Percentiles rank a stretch among this genome's conserved stretches.
These are phyloP conservation scores for Orthonevra nobilis DNA, from an alignment of 2,888 invertebrate species.

Conservation along the genomic window DNA sequence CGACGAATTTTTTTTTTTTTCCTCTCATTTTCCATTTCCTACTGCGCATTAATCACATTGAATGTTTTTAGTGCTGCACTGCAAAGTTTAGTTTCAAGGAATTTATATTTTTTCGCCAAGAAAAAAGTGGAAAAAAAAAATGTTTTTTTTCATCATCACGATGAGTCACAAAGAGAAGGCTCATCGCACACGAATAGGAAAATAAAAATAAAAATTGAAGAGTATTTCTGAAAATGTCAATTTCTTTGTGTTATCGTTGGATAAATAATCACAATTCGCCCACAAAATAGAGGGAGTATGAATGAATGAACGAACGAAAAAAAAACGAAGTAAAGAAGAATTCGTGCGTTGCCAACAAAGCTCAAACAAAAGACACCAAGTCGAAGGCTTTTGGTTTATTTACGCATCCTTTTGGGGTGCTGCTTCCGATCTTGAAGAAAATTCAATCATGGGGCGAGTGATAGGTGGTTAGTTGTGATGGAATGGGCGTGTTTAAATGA, in stretches of 20 bases:
- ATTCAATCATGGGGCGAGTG: background rate
- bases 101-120: slow-evolving; percentile 53
- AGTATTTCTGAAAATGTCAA: slow-evolving; percentile 22
- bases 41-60: slow-evolving; percentile 61
- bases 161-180: slow-evolving; percentile 58
- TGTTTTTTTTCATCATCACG: slow-evolving; percentile 37
- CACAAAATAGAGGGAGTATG: slow-evolving; percentile 31
- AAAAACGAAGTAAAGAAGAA: too few relatives aligned
- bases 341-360: slow-evolving; percentile 57
- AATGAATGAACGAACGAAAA: too few relatives aligned
- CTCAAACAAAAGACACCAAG: slow-evolving; percentile 1
- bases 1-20: slow-evolving; percentile 26
- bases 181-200: slow-evolving; percentile 33
- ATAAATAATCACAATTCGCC: slow-evolving; percentile 43
- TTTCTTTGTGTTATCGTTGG: slow-evolving; percentile 35
- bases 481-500: slow-evolving; percentile 64
- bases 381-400: background rate
- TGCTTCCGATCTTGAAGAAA: too few relatives aligned
- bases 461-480: slow-evolving; percentile 21
- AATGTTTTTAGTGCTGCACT: too few relatives aligned
- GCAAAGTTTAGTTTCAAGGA: slow-evolving; percentile 42
- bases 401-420: background rate
- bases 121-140: too few relatives aligned
- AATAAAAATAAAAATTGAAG: slow-evolving; percentile 2
- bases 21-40: slow-evolving; percentile 11